phyloP scores from a whole-genome alignment of 64 coral and sea anemone species.

The Acropora tenuis region DNA sequence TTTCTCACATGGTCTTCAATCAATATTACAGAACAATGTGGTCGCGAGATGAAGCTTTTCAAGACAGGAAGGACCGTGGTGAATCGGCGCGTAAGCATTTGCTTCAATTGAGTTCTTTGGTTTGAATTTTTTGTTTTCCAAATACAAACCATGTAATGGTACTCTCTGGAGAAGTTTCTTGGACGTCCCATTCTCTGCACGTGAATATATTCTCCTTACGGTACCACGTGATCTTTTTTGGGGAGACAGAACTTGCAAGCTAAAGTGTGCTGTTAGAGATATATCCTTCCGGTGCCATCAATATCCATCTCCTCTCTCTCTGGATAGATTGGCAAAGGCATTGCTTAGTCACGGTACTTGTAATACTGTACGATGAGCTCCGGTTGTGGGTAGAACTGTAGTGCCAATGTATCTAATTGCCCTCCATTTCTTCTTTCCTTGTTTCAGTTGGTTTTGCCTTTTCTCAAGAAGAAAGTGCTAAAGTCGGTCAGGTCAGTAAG shows the following conservation, averaged over 20 bases:
- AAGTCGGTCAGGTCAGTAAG: slow-evolving; percentile 81
- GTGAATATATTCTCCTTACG: too few species aligned
- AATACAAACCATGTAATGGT: too few species aligned
- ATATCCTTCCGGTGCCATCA: neutral
- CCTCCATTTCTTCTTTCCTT: neutral
- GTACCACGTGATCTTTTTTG: too few species aligned
- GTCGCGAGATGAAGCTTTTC: slow-evolving; percentile 58
- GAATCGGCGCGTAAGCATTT: slow-evolving; percentile 57
- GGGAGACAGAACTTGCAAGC: too few species aligned
- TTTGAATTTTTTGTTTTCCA: neutral
- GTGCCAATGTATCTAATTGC: neutral
- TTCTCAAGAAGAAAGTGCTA: slow-evolving; percentile 95
- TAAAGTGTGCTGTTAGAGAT: too few species aligned
- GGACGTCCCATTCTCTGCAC: too few species aligned
- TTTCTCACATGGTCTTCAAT: neutral
- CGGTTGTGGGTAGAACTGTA: neutral
- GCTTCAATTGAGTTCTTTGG: neutral
- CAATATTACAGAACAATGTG: slow-evolving; percentile 51
- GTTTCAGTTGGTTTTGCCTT: slow-evolving; percentile 95
- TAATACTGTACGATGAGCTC: too few species aligned
- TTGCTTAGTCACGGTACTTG: too few species aligned
- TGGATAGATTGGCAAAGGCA: too few species aligned
- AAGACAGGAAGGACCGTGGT: slow-evolving; percentile 57
- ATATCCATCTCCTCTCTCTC: neutral
- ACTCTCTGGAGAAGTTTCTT: neutral